phyloP scores from a whole-genome alignment of 2,888 invertebrate genomes.

The Agrotis exclamationis region DNA sequence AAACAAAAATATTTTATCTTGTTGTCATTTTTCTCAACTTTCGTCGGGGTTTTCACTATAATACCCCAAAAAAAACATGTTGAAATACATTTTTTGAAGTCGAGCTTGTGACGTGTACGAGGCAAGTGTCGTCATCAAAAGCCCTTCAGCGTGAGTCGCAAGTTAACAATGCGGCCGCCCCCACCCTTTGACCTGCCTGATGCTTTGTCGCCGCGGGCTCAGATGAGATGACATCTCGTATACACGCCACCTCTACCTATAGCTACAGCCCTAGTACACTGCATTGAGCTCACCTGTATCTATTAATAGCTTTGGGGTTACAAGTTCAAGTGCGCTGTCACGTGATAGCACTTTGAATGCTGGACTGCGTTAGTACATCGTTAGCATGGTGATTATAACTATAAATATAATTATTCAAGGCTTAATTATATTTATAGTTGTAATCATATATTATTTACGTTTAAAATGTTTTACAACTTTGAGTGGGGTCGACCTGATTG shows the following conservation, averaged over 20 bases:
- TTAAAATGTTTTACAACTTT: constrained; percentile 9
- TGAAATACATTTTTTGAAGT: constrained; percentile 71
- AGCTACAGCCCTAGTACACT: constrained; percentile 36
- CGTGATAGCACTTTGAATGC: constrained; percentile 36
- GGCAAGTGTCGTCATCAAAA: constrained; percentile 85
- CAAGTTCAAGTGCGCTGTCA: constrained; percentile 53
- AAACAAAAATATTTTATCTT: constrained; percentile 36
- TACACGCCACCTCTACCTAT: constrained; percentile 64
- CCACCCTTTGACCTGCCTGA: constrained; percentile 88
- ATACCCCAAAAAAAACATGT: constrained; percentile 66
- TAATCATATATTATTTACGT: not conserved
- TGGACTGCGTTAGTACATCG: constrained; percentile 9
- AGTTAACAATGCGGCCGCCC: constrained; percentile 87
- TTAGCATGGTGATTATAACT: constrained; percentile 9
- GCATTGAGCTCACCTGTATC: constrained; percentile 49
- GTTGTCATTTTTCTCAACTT: constrained; percentile 48
- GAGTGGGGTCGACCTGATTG: constrained; percentile 14
- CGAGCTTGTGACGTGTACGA: constrained; percentile 65
- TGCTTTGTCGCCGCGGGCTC: constrained; percentile 85
- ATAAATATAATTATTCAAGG: constrained; percentile 9
- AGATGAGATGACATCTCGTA: constrained; percentile 83
- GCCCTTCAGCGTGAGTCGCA: constrained; percentile 86
- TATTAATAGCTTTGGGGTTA: constrained; percentile 56
- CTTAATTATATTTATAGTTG: no score
- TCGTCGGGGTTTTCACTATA: constrained; percentile 45